Base-by-base conservation (phyloP, 1,140 invertebrate species). In the Cryptotermes secundus region DNA sequence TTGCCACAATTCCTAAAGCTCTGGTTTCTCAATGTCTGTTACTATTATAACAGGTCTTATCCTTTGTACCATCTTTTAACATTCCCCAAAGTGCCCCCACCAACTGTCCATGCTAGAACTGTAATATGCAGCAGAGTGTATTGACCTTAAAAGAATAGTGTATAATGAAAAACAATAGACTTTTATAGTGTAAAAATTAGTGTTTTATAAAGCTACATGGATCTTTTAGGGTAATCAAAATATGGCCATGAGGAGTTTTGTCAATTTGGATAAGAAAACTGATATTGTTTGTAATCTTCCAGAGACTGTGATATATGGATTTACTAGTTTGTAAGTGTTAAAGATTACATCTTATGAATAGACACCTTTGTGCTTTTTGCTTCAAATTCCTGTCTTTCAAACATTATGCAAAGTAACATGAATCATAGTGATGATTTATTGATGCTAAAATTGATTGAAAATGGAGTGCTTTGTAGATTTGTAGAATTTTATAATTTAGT, bases 61-160 rank as follows among this genome's bases (percentile, higher is more conserved):
- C 16, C 59, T 72, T 1, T 72, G 45, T 49, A 49, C 45, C 45
- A 49, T 49, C 26, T 72, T n/a, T n/a, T 31, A 72, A 72, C 59
- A 72, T 72, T 72, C 59, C 59, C 59, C 59, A 72, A 72, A 72
- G 59, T 72, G 59, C 59, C 59, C n/a, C 59, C 59, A 72, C n/a
- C n/a, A 72, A 31, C n/a, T 72, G 59, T 72, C 26, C n/a, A n/a
- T 72, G 59, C 26, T 31, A n/a, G n/a, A 72, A 31, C 45, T 49
- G 59, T 3, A 72, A 72, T 72, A 72, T 72, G 59, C n/a, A 72
- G 31, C 26, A 10, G 2, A 72, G 19, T 59, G 6, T 31, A 31
- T 9, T 31, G 14, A 72, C n/a, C 59, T 14, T 12, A 6, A 72
- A 72, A 72, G 59, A 72, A 72, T n/a, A 72, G n/a, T n/a, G 14